Base-by-base conservation (phyloP, 2,888 invertebrate species). In the Encarsia formosa region DNA sequence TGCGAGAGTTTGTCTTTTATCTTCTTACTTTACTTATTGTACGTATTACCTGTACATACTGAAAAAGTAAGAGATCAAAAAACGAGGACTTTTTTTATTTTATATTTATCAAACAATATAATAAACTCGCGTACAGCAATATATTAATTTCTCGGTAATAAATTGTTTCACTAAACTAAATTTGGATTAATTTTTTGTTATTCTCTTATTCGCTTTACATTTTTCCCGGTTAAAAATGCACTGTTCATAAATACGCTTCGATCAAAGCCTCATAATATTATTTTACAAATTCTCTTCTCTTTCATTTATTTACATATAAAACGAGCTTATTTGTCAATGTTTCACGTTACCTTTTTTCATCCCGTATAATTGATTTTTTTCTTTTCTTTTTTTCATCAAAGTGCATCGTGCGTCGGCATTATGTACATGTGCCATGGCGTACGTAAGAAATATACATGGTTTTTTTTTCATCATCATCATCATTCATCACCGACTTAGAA, bases 401-500 rank as follows among this genome's bases (percentile, higher is more conserved):
- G 40, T 47, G 49, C 48, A 39, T 54, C 52, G 55, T 60, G 57
- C 54, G 55, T 59, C 39, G 47, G 53, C 53, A 44, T 59, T 65
- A 66, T 63, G 59, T 61, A 62, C 65, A 68, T 63, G 61, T 65
- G 62, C 67, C 63, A 59, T 61, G 60, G n/a, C 59, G 62, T 60
- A 60, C 64, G 62, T 62, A 60, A 66, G 65, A 64, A 65, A 66
- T 66, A 67, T 63, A 57, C 61, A 61, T 63, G 62, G 57, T 61
- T 62, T 61, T 56, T 54, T 59, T 59, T 65, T 54, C n/a, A n/a
- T n/a, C n/a, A n/a, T n/a, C n/a, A n/a, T n/a, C n/a, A n/a, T n/a
- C n/a, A n/a, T 63, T 48, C 57, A 59, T 61, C 59, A 62, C 62
- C 64, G 61, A 62, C 59, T 49, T 59, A 59, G 42, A 48, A 49